Base-by-base conservation (phyloP, 2,888 invertebrate species). In the Lepidocyrtoides sp. region DNA sequence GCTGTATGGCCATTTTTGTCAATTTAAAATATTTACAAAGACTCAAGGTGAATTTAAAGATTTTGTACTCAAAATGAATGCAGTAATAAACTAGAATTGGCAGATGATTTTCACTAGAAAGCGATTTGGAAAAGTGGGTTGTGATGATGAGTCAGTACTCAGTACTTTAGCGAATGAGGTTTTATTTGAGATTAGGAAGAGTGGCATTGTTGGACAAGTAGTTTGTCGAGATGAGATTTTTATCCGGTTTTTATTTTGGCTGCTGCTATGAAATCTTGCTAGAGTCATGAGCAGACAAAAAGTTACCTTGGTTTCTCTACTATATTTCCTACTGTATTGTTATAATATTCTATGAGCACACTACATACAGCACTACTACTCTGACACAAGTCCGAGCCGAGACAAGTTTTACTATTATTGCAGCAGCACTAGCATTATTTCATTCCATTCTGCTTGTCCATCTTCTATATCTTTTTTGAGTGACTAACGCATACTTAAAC, bases 401-500 rank as follows among this genome's bases (percentile, higher is more conserved):
- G 54, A n/a, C 29, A 75, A 85, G 75, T 51, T 75, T 48, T 75
- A 48, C 23, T 36, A 48, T 75, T 48, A 75, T 48, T 75, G n/a
- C n/a, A n/a, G 44, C 26, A 69, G 20, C 51, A 69, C 83, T 32
- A 36, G 32, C 36, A 48, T 36, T 79, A 57, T 69, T 69, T 84
- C 66, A 63, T 60, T 26, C 36, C n/a, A 41, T 44, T 72, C 72
- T 44, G 14, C 75, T 44, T 75, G 75, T 75, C 75, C 75, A 48
- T 75, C 48, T 26, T 75, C 5, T 51, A 36, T 20, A 23, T 41
- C 69, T 75, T 51, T 17, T 83, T 20, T 54, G 51, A 84, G 54
- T 54, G 32, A 85, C 72, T 75, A 85, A 85, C 85, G 75, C 75
- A 14, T 57, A 57, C 57, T 54, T 44, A 48, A 63, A 44, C 36